Percentiles rank a stretch among this genome's conserved stretches.
These are phyloP conservation scores for Procambarus clarkii DNA, from an alignment of 1,140 invertebrate species.

Conservation along the genomic window DNA sequence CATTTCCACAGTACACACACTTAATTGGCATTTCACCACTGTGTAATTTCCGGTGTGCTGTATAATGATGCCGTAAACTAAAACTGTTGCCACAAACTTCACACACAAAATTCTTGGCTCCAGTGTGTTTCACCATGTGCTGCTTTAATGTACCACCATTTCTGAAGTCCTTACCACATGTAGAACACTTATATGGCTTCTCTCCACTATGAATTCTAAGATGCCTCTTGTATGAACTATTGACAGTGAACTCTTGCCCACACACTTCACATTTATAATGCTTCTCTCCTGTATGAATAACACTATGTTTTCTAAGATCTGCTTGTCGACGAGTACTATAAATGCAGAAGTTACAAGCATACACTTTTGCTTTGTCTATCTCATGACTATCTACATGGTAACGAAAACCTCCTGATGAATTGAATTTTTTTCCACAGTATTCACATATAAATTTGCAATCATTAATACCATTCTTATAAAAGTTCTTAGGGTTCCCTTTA, in stretches of 20 bases:
- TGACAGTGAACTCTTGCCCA: constrained; percentile 49
- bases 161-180: constrained; percentile 39
- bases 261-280: constrained; percentile 49
- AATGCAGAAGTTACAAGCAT: constrained; percentile 32
- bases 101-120: constrained; percentile 41
- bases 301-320: constrained; percentile 51
- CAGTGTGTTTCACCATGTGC: constrained; percentile 51
- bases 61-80: constrained; percentile 48
- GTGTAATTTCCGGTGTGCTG: constrained; percentile 40
- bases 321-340: constrained; percentile 38
- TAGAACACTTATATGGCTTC: constrained; percentile 41
- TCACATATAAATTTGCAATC: constrained; percentile 43
- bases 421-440: constrained; percentile 47
- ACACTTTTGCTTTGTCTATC: background rate
- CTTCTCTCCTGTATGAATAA: constrained; percentile 49
- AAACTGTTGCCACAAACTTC: constrained; percentile 61
- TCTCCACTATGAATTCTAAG: constrained; percentile 47
- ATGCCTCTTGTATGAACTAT: constrained; percentile 52
- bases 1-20: constrained; percentile 11
- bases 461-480: background rate
- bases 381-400: constrained; percentile 53
- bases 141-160: constrained; percentile 34
- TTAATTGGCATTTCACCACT: constrained; percentile 47
- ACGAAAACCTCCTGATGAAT: constrained; percentile 31
- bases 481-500: background rate